Base-by-base conservation (phyloP, 2,113 vertebrate genomes). In the Gymnarchus niloticus region DNA sequence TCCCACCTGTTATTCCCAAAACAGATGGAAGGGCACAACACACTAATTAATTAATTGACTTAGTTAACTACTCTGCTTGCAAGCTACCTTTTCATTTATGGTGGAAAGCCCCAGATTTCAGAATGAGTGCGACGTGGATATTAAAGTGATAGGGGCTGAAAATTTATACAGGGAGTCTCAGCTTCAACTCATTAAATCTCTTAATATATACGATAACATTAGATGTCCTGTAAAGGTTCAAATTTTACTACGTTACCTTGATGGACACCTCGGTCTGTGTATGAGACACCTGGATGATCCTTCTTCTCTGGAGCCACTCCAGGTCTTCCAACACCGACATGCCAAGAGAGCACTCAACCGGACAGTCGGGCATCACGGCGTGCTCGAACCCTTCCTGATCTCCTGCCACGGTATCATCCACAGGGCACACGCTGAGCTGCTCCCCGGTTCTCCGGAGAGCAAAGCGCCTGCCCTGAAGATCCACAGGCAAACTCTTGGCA, bases 301-400 rank as follows among this genome's bases (percentile, higher is more conserved):
- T 96, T 88, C 97, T 97, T 92, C 96, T 98, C 88, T 98, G 98
- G 85, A 99, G 89, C 98, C 98, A 99, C n/a, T 94, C 96, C 52
- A 99, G 90, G 87, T 97, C 96, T 91, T 97, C 96, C 89, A 98
- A 82, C 23, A 94, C 89, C 84, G 97, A 92, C 86, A 88, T 87
- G 88, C 87, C 89, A 87, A 97, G 92, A 83, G 94, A 95, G 77
- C 95, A 91, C 87, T 96, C 93, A 17, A 93, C 94, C 1, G 61
- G 88, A 87, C 93, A 86, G 61, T 81, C 0, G 46, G 91, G 88
- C 84, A 93, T 25, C 86, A 2, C 0, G 90, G 91, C 41, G 78
- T 88, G 41, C 37, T 46, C 81, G 10, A 49, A 69, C 89, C 92
- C 88, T 54, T 91, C 90, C 82, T 83, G 89, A 56, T 87, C 86